Conservation (phyloP, 2,888 invertebrate species). For the Troilus luridus region DNA sequence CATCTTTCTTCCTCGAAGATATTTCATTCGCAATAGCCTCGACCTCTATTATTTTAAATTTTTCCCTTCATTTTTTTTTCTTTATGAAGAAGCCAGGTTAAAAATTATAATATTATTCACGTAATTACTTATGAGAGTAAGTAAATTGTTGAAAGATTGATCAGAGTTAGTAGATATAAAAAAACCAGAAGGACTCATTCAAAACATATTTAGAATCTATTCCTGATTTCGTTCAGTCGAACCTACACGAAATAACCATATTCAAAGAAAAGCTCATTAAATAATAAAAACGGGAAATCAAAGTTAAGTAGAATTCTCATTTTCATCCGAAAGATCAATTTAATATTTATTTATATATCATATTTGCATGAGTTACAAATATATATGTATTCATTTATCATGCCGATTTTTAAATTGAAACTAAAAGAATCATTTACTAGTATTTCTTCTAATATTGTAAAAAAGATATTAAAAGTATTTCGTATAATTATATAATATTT, state of each 20-base stretch:
- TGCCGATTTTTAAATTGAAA: too few species aligned
- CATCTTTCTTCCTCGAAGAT: conserved; percentile 17
- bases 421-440: too few species aligned
- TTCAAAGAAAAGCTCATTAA: neutral
- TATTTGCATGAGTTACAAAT: too few species aligned
- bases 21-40: neutral
- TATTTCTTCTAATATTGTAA: too few species aligned
- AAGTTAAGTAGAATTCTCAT: too few species aligned
- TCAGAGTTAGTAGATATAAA: neutral
- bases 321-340: too few species aligned
- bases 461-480: too few species aligned
- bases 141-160: neutral
- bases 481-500: too few species aligned
- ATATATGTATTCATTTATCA: too few species aligned
- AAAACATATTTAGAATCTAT: neutral
- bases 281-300: neutral
- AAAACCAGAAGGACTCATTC: neutral
- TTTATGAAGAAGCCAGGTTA: neutral
- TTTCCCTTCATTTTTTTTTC: neutral
- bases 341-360: too few species aligned
- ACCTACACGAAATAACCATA: neutral
- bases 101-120: neutral
- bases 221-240: neutral
- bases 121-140: neutral
- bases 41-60: neutral